These are phyloP conservation scores for Pteria penguin DNA, from an alignment of 2,888 invertebrate genomes.

Conservation along the genomic window DNA sequence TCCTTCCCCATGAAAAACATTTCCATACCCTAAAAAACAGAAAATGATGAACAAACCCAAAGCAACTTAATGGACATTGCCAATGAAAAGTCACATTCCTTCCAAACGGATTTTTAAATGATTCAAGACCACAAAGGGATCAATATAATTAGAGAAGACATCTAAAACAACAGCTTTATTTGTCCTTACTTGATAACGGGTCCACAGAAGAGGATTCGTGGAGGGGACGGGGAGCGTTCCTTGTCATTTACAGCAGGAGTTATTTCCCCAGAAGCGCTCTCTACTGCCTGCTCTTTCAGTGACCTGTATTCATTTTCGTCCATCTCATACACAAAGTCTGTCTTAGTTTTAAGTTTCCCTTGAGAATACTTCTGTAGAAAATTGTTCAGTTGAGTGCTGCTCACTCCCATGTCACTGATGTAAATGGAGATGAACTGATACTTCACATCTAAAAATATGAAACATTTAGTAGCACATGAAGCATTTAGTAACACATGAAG, in stretches of 20 bases:
- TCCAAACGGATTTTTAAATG: not conserved
- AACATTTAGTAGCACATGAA: too few relatives aligned
- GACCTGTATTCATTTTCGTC: conserved; percentile 47
- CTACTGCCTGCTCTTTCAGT: not conserved
- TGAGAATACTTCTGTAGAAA: not conserved
- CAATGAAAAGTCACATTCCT: too few relatives aligned
- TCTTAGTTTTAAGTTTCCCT: not conserved
- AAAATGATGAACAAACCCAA: too few relatives aligned
- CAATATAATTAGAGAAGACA: not conserved
- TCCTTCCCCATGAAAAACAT: too few relatives aligned
- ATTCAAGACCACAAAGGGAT: not conserved
- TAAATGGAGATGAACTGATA: conserved; percentile 48
- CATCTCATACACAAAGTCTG: conserved; percentile 43
- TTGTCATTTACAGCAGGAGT: conserved; percentile 1
- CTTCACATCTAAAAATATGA: conserved; percentile 58
- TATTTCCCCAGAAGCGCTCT: conserved; percentile 1
- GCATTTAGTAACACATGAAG: too few relatives aligned
- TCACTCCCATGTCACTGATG: not conserved
- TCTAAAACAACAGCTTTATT: not conserved
- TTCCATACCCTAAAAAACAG: too few relatives aligned
- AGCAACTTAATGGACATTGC: too few relatives aligned
- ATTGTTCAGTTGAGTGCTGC: not conserved
- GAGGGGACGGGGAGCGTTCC: conserved; percentile 60
- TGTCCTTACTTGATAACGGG: conserved; percentile 65
- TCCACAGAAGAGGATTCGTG: conserved; percentile 66